These are phyloP conservation scores for Salvelinus alpinus DNA, from an alignment of 2,113 vertebrate species.

Conservation along the genomic window DNA sequence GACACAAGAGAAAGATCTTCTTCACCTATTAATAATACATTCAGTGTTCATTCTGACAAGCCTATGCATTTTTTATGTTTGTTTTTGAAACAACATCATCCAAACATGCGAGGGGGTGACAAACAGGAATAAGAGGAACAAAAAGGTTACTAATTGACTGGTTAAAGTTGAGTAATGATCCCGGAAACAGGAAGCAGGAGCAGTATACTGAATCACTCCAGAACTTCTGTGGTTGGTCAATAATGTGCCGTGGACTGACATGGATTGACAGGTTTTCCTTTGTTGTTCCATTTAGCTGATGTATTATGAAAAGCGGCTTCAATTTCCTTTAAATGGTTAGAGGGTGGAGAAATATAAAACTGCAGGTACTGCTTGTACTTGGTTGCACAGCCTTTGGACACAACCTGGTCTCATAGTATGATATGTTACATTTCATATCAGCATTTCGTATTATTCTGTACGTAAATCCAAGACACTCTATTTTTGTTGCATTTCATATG, in stretches of 20 bases:
- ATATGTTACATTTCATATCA: too few species aligned
- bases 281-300: conserved; percentile 61
- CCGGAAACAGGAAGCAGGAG: conserved; percentile 46
- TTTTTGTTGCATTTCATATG: too few species aligned
- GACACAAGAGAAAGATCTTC: conserved; percentile 37
- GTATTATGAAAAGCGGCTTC: conserved; percentile 68
- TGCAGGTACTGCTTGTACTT: too few species aligned
- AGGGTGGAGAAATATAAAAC: background rate
- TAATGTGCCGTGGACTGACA: conserved; percentile 54
- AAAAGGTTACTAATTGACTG: conserved; percentile 62
- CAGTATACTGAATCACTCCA: conserved; percentile 48
- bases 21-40: conserved; percentile 62
- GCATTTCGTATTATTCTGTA: too few species aligned
- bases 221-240: conserved; percentile 55
- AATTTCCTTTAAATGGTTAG: conserved; percentile 58
- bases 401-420: too few species aligned
- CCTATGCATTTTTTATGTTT: conserved; percentile 65
- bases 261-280: conserved; percentile 68
- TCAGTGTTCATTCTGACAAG: conserved; percentile 46
- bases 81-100: conserved; percentile 61
- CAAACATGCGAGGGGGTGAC: conserved; percentile 44
- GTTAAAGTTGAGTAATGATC: conserved; percentile 66
- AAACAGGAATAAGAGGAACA: conserved; percentile 55
- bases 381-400: too few species aligned
- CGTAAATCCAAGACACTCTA: too few species aligned